Conservation (phyloP, 2,797 vertebrate genomes). For the Dendrocincla fuliginosa region DNA sequence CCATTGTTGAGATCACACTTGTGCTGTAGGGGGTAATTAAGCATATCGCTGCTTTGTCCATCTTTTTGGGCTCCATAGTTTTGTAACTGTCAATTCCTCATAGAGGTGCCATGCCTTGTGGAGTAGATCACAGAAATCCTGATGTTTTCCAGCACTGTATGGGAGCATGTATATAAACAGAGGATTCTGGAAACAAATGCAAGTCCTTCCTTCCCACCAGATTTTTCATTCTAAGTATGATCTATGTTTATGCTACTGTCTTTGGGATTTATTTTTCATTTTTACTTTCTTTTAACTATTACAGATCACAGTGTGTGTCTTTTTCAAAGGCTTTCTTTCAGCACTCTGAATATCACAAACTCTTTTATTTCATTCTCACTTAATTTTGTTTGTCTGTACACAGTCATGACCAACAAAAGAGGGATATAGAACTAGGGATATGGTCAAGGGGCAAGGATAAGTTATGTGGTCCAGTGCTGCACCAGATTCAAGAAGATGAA, state of each 20-base stretch:
- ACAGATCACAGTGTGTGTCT: accelerated
- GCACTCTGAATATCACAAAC: not conserved
- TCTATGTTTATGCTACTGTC: accelerated
- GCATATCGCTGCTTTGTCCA: not conserved
- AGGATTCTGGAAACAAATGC: not conserved
- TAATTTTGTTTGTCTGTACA: not conserved
- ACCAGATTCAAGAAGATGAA: not conserved
- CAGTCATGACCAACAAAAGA: not conserved
- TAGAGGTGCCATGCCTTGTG: accelerated
- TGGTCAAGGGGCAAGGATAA: not conserved
- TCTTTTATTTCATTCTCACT: not conserved
- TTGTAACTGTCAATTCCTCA: not conserved
- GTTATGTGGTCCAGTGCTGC: not conserved
- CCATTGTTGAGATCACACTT: not conserved
- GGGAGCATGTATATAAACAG: accelerated
- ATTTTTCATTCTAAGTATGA: not conserved
- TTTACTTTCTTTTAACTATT: not conserved
- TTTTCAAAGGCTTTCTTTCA: not conserved
- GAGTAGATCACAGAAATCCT: not conserved
- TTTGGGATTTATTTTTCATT: not conserved
- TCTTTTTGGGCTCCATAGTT: not conserved
- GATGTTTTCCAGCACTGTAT: not conserved
- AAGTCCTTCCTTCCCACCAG: not conserved
- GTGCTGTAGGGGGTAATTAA: not conserved
- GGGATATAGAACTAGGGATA: not conserved